A percentile compares a stretch with the other conserved stretches of the same genome.
Evolutionary conservation across 2,797 vertebrate species (phyloP).

Genomic region (Spheniscus humboldti): DNA sequence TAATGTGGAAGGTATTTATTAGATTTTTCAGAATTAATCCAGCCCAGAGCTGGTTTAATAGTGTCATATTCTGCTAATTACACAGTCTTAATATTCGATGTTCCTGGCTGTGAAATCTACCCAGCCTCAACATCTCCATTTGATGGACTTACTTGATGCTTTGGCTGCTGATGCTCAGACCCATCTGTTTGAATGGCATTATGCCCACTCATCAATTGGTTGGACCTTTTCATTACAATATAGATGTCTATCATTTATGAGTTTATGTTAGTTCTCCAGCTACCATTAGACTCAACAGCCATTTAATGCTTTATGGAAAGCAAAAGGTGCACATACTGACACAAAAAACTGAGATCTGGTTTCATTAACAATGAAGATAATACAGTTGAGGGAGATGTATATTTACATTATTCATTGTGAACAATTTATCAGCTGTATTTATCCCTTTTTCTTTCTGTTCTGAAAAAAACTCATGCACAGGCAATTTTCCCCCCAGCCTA

Average conservation of each 20-base stretch:
- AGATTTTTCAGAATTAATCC: conserved; percentile 49
- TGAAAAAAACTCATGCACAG: not conserved
- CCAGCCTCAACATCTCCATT: conserved; percentile 45
- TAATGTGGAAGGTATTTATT: conserved; percentile 9
- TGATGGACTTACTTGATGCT: conserved; percentile 45
- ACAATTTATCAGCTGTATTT: not conserved
- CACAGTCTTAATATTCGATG: not conserved
- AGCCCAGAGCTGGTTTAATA: conserved; percentile 29
- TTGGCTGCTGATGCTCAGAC: conserved; percentile 38
- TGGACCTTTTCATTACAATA: conserved; percentile 55
- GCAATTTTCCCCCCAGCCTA: not conserved
- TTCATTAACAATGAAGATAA: not conserved
- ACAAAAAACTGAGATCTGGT: not conserved
- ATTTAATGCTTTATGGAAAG: not conserved
- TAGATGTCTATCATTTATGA: conserved; percentile 40
- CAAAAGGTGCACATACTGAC: not conserved
- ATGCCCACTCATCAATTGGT: conserved; percentile 38
- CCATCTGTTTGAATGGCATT: conserved; percentile 56
- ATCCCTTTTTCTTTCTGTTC: not conserved
- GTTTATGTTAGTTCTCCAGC: conserved; percentile 27
- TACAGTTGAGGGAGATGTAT: not conserved
- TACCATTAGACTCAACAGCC: not conserved
- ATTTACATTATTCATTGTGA: not conserved
- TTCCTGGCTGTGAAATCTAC: conserved; percentile 45
- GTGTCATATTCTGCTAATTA: conserved; percentile 58